Conservation (phyloP, 2,888 invertebrate genomes). For the Drosophila anceps region DNA sequence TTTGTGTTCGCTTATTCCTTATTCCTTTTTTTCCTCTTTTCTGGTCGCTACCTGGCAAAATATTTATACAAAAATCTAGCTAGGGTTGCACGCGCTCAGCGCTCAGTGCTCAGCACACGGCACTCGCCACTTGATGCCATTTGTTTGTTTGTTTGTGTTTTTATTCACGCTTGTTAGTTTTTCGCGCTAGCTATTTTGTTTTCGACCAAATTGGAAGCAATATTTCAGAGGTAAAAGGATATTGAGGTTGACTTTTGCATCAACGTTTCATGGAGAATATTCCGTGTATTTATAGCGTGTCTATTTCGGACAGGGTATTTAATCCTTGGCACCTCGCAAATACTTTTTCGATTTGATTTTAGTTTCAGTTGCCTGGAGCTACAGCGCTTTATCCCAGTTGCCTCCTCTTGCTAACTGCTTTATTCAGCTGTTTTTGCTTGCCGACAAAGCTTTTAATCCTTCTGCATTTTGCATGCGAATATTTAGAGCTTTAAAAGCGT, state of each 20-base stretch:
- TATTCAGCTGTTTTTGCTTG: conserved; percentile 29
- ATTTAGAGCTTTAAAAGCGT: conserved; percentile 20
- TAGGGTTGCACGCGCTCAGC: conserved; percentile 3
- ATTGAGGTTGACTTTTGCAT: neutral
- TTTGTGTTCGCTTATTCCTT: conserved; percentile 42
- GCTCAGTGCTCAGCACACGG: neutral
- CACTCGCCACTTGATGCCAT: conserved; percentile 17
- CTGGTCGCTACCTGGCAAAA: conserved; percentile 63
- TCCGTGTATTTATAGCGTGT: neutral
- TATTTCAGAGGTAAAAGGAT: conserved; percentile 11
- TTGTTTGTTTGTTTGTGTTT: conserved; percentile 19
- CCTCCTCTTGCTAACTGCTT: neutral
- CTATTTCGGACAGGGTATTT: conserved; percentile 12
- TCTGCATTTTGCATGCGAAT: conserved; percentile 58
- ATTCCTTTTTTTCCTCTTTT: neutral
- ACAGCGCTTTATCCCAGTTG: neutral
- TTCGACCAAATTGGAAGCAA: conserved; percentile 21
- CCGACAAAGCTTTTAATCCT: conserved; percentile 59
- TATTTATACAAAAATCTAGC: conserved; percentile 72
- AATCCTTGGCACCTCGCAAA: neutral
- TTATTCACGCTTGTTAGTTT: conserved; percentile 31
- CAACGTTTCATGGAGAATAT: neutral
- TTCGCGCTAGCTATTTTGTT: conserved; percentile 37
- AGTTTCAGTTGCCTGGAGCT: neutral
- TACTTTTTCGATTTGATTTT: conserved; percentile 4